A percentile compares a stretch with the other conserved stretches of the same genome.
Conservation (phyloP, 2,888 invertebrate genomes). For the Electrophaes corylata region DNA sequence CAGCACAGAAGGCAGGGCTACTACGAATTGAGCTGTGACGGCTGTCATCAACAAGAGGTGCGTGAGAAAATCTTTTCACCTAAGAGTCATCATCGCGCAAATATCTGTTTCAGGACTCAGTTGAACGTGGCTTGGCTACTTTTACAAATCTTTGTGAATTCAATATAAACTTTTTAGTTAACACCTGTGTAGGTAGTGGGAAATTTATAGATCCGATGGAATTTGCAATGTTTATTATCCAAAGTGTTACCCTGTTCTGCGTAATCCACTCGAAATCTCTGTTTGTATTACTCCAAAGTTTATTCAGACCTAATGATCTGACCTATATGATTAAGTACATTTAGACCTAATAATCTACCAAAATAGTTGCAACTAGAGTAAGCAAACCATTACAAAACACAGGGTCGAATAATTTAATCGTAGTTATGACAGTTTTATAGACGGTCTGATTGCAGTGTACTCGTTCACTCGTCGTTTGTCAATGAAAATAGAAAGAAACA, state of each 20-base stretch:
- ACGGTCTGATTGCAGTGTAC: slow-evolving; percentile 18
- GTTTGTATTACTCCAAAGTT: neutral
- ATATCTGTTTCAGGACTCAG: too few species aligned
- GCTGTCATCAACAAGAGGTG: too few species aligned
- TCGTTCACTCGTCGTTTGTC: slow-evolving; percentile 49
- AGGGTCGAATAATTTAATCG: neutral
- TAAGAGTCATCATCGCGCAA: too few species aligned
- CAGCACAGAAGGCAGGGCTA: too few species aligned
- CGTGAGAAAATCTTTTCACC: too few species aligned
- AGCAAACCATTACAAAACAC: neutral
- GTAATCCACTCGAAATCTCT: neutral
- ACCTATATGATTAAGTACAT: neutral
- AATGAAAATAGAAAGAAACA: too few species aligned
- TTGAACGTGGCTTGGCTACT: neutral
- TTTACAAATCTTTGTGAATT: neutral
- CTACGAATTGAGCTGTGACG: too few species aligned
- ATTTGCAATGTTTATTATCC: neutral
- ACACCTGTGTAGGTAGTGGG: neutral
- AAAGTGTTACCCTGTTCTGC: neutral
- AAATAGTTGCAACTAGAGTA: neutral
- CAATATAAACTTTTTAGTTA: neutral
- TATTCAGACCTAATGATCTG: neutral
- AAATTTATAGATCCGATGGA: neutral
- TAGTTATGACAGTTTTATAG: slow-evolving; percentile 15
- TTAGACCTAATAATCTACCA: neutral